A percentile compares a stretch with the other conserved stretches of the same genome.
Conservation (phyloP, 2,888 invertebrate genomes). For the Cantharis rustica region DNA sequence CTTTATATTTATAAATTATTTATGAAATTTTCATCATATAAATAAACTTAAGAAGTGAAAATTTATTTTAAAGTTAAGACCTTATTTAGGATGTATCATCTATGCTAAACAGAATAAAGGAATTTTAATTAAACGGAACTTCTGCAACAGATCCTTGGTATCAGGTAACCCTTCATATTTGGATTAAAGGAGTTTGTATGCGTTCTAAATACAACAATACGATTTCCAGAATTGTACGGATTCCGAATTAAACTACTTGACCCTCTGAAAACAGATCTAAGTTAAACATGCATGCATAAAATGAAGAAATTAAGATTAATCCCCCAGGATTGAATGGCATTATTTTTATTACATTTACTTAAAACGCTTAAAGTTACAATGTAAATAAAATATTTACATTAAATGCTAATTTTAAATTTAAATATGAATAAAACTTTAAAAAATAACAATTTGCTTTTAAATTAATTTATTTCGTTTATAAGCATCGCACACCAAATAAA, state of each 20-base stretch:
- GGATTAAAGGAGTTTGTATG: conserved; percentile 37
- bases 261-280: conserved; percentile 34
- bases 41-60: not conserved
- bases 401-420: not conserved
- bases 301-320: conserved; percentile 4
- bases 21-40: not conserved
- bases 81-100: not conserved
- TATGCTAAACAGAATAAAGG: conserved; percentile 17
- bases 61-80: conserved; percentile 5
- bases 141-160: conserved; percentile 33
- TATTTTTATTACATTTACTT: not conserved
- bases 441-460: not conserved
- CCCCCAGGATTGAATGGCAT: not conserved
- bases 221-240: conserved; percentile 34
- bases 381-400: not conserved
- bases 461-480: not conserved
- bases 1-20: not conserved
- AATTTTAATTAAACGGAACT: conserved; percentile 38
- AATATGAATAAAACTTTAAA: not conserved
- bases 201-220: conserved; percentile 31
- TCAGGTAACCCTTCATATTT: conserved; percentile 36
- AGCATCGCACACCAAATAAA: not conserved
- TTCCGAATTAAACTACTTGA: conserved; percentile 40
- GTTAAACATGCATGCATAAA: conserved; percentile 30
- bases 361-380: not conserved